Base-by-base conservation (phyloP, 2,888 invertebrate genomes). In the Philereme transversata region DNA sequence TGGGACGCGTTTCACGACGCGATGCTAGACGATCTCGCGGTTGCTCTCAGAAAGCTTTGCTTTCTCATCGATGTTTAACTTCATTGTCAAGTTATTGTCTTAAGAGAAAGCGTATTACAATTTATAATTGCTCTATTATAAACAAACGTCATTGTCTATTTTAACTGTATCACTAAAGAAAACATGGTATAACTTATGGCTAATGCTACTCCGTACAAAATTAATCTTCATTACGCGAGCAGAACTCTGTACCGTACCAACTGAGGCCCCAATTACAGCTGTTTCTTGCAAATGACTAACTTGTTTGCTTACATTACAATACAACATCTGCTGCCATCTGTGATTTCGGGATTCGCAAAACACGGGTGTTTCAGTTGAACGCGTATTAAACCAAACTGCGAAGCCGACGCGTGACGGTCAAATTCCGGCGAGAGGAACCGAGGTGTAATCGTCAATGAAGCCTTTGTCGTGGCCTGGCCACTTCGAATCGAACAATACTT, bases 401-500 rank as follows among this genome's bases (percentile, higher is more conserved):
- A 59, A 59, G 51, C 44, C 34, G 47, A 45, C 50, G 56, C 63
- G 65, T 69, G 68, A 67, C 60, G 58, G 54, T 60, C 60, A 63
- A 68, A 71, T 72, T 75, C 77, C 73, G 73, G 50, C 50, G 48
- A 44, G 69, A 69, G 79, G 79, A 78, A 81, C 72, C 75, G 70
- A 74, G 75, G 72, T 72, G 68, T 75, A 78, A 76, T 81, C 75
- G 73, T 79, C 79, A 82, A 81, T 79, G 79, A 73, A 79, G 76
- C 76, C 78, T 78, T 82, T 79, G 81, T 78, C 79, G 76, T 8
- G 40, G 8, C 6, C 8, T 40, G 68, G 82, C 83, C 78, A 82
- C 81, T 82, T 71, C 33, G 51, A 49, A 66, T 69, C 64, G 73
- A 84, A 87, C 86, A 87, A 87, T 86, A 75, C 78, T 65, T 70